Conservation (phyloP, 2,797 vertebrate species). For the Brachymystax lenok region DNA sequence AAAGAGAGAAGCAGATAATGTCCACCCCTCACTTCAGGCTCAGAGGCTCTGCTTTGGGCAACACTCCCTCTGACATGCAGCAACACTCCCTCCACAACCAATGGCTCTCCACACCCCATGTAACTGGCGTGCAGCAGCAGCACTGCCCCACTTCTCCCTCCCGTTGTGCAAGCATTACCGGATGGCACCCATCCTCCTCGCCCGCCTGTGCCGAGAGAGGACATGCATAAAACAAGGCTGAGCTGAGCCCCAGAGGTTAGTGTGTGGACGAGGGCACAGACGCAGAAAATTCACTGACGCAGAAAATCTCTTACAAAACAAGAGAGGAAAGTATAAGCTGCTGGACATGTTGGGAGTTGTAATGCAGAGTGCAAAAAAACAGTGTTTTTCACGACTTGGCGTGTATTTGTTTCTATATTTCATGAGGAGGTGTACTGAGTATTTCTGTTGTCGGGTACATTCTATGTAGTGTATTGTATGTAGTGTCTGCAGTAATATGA, state of each 20-base stretch:
- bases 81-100: background rate
- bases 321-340: constrained; percentile 21
- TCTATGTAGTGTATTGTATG: too few species aligned
- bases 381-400: background rate
- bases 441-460: background rate
- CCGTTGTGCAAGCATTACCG: constrained; percentile 58
- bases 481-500: background rate
- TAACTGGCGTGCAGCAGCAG: constrained; percentile 39
- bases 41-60: background rate
- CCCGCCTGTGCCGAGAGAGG: constrained; percentile 32
- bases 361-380: background rate
- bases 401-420: background rate
- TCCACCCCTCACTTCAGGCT: background rate
- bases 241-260: constrained; percentile 48
- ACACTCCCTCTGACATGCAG: background rate
- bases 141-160: constrained; percentile 3
- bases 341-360: constrained; percentile 41
- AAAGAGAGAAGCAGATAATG: background rate
- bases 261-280: constrained; percentile 47
- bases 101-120: constrained; percentile 23
- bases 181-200: constrained; percentile 7
- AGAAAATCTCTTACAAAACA: constrained; percentile 60
- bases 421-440: background rate
- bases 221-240: constrained; percentile 65
- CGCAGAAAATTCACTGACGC: constrained; percentile 64